These are phyloP conservation scores for Ligdia adustata DNA, from an alignment of 2,888 invertebrate genomes.

Conservation along the genomic window DNA sequence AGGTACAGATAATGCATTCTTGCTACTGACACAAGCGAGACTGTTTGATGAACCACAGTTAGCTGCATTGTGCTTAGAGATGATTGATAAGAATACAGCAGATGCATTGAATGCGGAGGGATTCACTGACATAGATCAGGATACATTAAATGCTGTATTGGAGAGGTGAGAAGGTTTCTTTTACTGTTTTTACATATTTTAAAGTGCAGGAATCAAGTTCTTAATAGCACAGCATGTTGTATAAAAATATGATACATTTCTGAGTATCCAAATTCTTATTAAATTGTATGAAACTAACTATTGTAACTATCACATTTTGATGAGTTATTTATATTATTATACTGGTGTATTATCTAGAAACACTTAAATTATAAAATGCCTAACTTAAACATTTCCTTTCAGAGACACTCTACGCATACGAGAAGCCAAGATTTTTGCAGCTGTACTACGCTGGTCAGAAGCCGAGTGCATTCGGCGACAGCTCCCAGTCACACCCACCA, in stretches of 20 bases:
- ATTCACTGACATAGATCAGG: slow-evolving; percentile 92
- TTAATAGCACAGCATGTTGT: too few species aligned
- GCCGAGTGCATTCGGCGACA: slow-evolving; percentile 89
- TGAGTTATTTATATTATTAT: too few species aligned
- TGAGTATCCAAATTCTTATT: background rate
- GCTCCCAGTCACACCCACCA: slow-evolving; percentile 86
- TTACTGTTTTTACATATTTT: too few species aligned
- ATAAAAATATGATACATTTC: too few species aligned
- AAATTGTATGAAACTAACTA: background rate
- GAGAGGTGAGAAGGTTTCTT: slow-evolving; percentile 69
- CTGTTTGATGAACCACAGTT: slow-evolving; percentile 93
- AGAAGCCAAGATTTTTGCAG: slow-evolving; percentile 91
- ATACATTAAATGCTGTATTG: slow-evolving; percentile 90
- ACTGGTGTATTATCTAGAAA: too few species aligned
- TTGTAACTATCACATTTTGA: background rate
- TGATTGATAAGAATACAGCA: slow-evolving; percentile 92
- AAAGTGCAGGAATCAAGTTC: too few species aligned
- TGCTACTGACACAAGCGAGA: slow-evolving; percentile 90
- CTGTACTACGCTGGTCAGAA: slow-evolving; percentile 89
- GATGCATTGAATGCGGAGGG: slow-evolving; percentile 92
- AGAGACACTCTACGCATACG: slow-evolving; percentile 91
- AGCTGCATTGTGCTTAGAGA: slow-evolving; percentile 91
- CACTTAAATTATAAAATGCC: too few species aligned
- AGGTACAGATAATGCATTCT: slow-evolving; percentile 92
- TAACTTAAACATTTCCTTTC: slow-evolving; percentile 16